These are phyloP conservation scores for Phallusia fumigata DNA, from an alignment of 23 tunicate genomes.

Conservation along the genomic window DNA sequence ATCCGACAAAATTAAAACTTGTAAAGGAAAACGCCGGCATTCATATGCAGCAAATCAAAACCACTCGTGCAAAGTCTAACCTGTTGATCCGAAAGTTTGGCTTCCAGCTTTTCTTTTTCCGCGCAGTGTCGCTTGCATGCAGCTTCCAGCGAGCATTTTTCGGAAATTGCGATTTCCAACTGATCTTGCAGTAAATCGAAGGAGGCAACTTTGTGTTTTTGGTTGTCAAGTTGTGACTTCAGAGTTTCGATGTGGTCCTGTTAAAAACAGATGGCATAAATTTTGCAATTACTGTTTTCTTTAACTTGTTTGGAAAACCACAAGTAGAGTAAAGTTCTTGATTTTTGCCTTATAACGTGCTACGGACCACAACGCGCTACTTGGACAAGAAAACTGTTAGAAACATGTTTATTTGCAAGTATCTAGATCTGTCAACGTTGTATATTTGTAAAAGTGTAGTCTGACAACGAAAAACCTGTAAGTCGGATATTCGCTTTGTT, in stretches of 20 bases:
- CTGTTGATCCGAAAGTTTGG: constrained; percentile 31
- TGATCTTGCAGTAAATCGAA: constrained; percentile 33
- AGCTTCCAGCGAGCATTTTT: constrained; percentile 40
- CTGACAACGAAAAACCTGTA: constrained; percentile 54
- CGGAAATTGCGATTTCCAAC: constrained; percentile 17
- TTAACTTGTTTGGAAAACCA: background rate
- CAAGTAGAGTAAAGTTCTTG: background rate
- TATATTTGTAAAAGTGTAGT: no score
- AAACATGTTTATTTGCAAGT: no score
- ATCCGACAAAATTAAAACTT: no score
- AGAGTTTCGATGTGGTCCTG: constrained; percentile 67
- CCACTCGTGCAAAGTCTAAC: constrained; percentile 7
- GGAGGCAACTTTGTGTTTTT: constrained; percentile 40
- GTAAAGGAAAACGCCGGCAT: no score
- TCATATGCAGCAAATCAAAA: no score
- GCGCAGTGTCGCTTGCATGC: constrained; percentile 24
- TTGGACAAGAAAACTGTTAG: no score
- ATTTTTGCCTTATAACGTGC: background rate
- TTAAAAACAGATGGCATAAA: background rate
- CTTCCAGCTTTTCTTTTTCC: constrained; percentile 35
- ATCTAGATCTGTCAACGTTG: no score
- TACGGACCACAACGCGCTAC: no score
- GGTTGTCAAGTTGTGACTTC: constrained; percentile 54
- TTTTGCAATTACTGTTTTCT: background rate
- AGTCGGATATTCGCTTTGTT: constrained; percentile 41